Conservation (phyloP, 2,888 invertebrate species). For the Trichacis sp. region DNA sequence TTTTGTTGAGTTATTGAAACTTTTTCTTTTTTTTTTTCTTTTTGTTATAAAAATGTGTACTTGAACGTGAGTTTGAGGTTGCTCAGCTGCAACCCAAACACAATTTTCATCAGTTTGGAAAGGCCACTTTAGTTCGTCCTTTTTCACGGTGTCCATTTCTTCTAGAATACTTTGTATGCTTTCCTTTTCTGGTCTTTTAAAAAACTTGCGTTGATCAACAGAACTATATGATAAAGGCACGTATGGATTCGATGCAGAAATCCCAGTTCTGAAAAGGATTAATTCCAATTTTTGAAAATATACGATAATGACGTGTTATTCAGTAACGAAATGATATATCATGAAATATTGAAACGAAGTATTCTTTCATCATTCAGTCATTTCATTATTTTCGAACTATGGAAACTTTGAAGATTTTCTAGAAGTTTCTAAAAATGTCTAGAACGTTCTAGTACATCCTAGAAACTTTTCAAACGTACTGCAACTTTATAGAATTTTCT, state of each 20-base stretch:
- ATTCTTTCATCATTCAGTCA: too few relatives aligned
- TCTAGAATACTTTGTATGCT: slow-evolving; percentile 69
- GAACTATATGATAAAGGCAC: slow-evolving; percentile 73
- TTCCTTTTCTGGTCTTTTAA: slow-evolving; percentile 69
- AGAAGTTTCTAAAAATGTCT: too few relatives aligned
- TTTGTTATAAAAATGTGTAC: too few relatives aligned
- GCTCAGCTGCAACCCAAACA: slow-evolving; percentile 72
- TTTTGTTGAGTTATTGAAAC: not conserved
- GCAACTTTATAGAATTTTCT: too few relatives aligned
- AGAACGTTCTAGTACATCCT: too few relatives aligned
- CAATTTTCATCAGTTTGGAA: slow-evolving; percentile 70
- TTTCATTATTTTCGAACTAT: too few relatives aligned
- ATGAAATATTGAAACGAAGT: too few relatives aligned
- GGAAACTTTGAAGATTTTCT: too few relatives aligned
- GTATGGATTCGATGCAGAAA: slow-evolving; percentile 71
- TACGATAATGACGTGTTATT: too few relatives aligned
- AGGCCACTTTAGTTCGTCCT: slow-evolving; percentile 70
- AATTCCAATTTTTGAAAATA: not conserved
- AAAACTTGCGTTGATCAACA: slow-evolving; percentile 72
- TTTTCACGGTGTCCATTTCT: slow-evolving; percentile 54
- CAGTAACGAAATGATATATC: too few relatives aligned
- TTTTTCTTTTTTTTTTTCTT: not conserved
- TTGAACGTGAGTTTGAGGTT: slow-evolving; percentile 72
- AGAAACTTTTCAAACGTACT: too few relatives aligned
- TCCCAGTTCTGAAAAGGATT: slow-evolving; percentile 63